Evolutionary conservation across 2,888 invertebrate genomes (phyloP).

Genomic region (Torymus aiolomorphi): DNA sequence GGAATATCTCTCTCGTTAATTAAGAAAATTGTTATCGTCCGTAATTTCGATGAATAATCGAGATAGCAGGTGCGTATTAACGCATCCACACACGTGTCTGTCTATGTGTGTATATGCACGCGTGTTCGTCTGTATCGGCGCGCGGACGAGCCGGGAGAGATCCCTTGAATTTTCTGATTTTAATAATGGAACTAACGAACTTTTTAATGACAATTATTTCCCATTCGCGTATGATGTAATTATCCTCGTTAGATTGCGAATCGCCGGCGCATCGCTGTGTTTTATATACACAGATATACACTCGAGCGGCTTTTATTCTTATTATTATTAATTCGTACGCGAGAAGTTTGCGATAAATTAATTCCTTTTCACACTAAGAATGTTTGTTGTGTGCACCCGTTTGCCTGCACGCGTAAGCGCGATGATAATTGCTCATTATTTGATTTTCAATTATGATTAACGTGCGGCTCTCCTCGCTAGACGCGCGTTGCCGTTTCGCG

Average conservation of each 20-base stretch:
- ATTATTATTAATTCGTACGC: background rate
- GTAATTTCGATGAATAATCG: conserved; percentile 47
- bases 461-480: background rate
- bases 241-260: conserved; percentile 31
- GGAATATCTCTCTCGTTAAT: conserved; percentile 46
- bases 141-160: background rate
- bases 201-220: conserved; percentile 54
- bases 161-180: conserved; percentile 43
- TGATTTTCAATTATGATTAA: conserved; percentile 45
- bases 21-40: conserved; percentile 50
- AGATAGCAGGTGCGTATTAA: conserved; percentile 44
- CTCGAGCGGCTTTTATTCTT: background rate
- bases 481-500: background rate
- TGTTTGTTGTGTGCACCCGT: background rate
- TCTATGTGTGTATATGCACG: too few species aligned
- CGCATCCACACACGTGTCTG: too few species aligned
- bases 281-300: too few species aligned
- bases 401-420: background rate
- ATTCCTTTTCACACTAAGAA: conserved; percentile 16
- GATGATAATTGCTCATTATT: conserved; percentile 13
- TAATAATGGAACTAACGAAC: conserved; percentile 49
- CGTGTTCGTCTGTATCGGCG: too few species aligned
- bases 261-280: background rate
- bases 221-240: conserved; percentile 31
- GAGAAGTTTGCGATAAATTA: conserved; percentile 2